phyloP scores from a whole-genome alignment of 1,140 invertebrate species.

The Caerostris darwini region DNA sequence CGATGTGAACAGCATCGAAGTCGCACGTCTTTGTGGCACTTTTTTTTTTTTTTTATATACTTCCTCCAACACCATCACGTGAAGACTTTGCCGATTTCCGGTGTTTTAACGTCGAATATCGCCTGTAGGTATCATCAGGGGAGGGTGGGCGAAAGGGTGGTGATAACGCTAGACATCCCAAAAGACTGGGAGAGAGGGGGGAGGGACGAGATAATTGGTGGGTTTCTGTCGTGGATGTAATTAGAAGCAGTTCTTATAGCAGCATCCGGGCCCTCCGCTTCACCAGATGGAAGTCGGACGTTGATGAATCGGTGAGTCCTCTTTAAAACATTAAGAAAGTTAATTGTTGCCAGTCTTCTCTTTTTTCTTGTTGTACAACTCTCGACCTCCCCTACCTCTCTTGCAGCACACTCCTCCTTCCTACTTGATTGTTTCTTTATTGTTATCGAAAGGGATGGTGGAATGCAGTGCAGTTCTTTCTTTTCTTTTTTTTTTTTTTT shows the following conservation, averaged over 20 bases:
- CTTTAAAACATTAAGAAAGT: constrained; percentile 67
- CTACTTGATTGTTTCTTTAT: constrained; percentile 24
- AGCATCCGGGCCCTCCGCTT: constrained; percentile 20
- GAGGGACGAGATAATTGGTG: constrained; percentile 30
- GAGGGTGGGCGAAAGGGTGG: constrained; percentile 50
- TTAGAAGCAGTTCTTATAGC: constrained; percentile 56
- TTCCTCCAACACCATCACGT: constrained; percentile 32
- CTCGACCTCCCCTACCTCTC: background rate
- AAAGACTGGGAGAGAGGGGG: background rate
- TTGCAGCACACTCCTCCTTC: background rate
- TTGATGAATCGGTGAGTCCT: constrained; percentile 62
- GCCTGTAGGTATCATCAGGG: background rate
- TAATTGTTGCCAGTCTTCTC: constrained; percentile 60
- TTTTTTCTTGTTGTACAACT: background rate
- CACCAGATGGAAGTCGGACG: constrained; percentile 63
- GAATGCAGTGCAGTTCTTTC: no score
- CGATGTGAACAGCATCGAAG: background rate
- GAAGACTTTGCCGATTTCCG: constrained; percentile 50
- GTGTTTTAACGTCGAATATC: constrained; percentile 4
- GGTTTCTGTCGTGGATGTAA: constrained; percentile 69
- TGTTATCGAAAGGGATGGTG: constrained; percentile 12
- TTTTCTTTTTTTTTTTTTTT: background rate
- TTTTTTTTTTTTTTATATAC: background rate
- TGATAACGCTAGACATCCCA: background rate
- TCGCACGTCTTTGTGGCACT: constrained; percentile 44